Evolutionary conservation across 2,888 invertebrate genomes (phyloP).

Genomic region (Hemaris fuciformis): DNA sequence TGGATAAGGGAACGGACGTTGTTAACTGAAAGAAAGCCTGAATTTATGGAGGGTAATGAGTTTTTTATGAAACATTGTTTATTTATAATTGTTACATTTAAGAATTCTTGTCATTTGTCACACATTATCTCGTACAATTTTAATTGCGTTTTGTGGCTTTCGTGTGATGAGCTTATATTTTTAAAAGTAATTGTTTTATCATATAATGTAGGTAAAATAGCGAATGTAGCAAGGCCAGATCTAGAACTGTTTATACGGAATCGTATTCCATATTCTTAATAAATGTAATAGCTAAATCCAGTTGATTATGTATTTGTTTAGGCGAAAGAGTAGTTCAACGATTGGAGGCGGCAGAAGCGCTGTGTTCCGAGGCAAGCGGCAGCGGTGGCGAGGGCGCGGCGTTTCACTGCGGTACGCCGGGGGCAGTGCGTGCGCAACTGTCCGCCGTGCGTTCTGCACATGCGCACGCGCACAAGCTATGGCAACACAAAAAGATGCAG

Average conservation of each 20-base stretch:
- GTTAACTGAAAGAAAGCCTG: background rate
- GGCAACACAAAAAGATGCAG: conserved; percentile 97
- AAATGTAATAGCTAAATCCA: too few species aligned
- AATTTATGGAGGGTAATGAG: conserved; percentile 1
- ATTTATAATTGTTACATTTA: background rate
- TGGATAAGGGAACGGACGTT: background rate
- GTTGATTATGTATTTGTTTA: conserved; percentile 24
- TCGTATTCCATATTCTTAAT: too few species aligned
- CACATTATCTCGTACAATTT: too few species aligned
- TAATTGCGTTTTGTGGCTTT: too few species aligned
- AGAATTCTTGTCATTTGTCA: background rate
- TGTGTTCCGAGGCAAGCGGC: conserved; percentile 84
- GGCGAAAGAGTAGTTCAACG: conserved; percentile 88
- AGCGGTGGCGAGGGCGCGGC: conserved; percentile 84
- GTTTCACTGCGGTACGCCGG: conserved; percentile 86
- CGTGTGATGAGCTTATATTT: too few species aligned
- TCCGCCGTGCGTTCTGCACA: conserved; percentile 94
- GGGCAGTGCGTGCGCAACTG: conserved; percentile 89
- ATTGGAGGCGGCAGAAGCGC: conserved; percentile 77
- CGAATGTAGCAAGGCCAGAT: too few species aligned
- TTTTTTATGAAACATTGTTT: background rate
- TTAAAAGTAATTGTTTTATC: too few species aligned
- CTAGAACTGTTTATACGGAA: too few species aligned
- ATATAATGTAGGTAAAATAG: too few species aligned
- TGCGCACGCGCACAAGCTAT: conserved; percentile 94